Evolutionary conservation across 2,797 vertebrate genomes (phyloP).

Genomic region (Gobio occitaniae): DNA sequence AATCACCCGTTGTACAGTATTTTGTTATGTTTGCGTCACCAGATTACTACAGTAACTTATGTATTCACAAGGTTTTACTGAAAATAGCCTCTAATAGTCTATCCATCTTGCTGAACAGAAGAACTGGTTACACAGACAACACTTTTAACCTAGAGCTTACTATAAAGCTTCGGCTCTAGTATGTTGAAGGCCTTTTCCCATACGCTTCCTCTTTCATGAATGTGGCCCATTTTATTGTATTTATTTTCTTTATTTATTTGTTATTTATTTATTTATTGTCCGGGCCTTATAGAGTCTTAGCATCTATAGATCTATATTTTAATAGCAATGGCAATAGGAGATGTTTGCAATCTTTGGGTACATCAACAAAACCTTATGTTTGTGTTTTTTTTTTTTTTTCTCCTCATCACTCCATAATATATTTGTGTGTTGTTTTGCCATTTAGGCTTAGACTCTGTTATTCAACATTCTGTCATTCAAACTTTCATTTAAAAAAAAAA

Average conservation of each 20-base stretch:
- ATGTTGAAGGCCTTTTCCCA: constrained; percentile 27
- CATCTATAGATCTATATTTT: constrained; percentile 64
- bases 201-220: constrained; percentile 21
- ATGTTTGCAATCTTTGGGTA: constrained; percentile 49
- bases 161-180: constrained; percentile 30
- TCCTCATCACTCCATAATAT: constrained; percentile 53
- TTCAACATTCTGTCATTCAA: constrained; percentile 29
- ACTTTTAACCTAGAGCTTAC: constrained; percentile 30
- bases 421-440: constrained; percentile 49
- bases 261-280: constrained; percentile 72
- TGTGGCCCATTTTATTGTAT: constrained; percentile 61
- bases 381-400: constrained; percentile 31
- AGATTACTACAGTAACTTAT: constrained; percentile 50
- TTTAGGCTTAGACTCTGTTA: constrained; percentile 57
- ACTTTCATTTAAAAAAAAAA: constrained; percentile 22
- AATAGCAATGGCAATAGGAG: constrained; percentile 55
- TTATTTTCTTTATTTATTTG: constrained; percentile 66
- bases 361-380: constrained; percentile 31
- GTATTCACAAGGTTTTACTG: constrained; percentile 33
- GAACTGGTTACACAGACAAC: constrained; percentile 37
- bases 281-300: constrained; percentile 64
- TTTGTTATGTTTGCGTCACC: constrained; percentile 57
- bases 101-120: constrained; percentile 39
- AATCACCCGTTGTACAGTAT: constrained; percentile 53
- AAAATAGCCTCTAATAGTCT: constrained; percentile 34